Evolutionary conservation across 2,888 invertebrate species (phyloP), one percentile per base, ranked within the genome.

Genomic region (Cecidostiba fungosa): DNA sequence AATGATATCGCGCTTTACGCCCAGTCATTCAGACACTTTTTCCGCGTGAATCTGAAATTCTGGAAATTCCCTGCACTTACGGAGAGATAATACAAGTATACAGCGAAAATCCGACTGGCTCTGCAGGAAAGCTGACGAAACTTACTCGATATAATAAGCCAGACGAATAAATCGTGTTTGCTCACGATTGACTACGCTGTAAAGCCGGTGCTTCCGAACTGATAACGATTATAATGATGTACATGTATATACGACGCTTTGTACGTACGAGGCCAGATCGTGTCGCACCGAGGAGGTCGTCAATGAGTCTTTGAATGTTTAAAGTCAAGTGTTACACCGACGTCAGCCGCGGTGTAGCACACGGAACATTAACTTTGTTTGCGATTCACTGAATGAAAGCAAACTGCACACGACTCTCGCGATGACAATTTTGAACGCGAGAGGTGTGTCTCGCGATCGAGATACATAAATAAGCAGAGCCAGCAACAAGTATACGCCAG

Each of bases 261-360:
- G 26, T 74, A 26, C 12, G 69, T n/a, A 39, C 69, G 39, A 66
- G 32, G 54, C 8, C n/a, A 8, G n/a, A 26, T 16, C 47, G 23
- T 59, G 54, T 19, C 79, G 43, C 39, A 12, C 23, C 43, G 62
- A 66, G 77, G 73, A 50, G 50, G 16, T 73, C 78, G 66, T 78
- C 78, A 62, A 83, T 73, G 78, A 78, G 26, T 77, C 73, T 84
- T 79, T 79, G 66, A 74, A 79, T 19, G 5, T 19, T 32, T 14
- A 19, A 59, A 59, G 54, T 59, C 23, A n/a, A 59, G 39, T 43
- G 54, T 47, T 47, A 19, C 39, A 59, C 43, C 29, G 43, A 59
- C 62, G 62, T 74, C 74, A 32, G 6, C 26, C 14, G 2, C 14
- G 2, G 2, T n/a, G 2, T 32, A 32, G 3, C 50, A 50, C 19